Conservation (phyloP, 2,113 vertebrate genomes). For the Aptenodytes forsteri region DNA sequence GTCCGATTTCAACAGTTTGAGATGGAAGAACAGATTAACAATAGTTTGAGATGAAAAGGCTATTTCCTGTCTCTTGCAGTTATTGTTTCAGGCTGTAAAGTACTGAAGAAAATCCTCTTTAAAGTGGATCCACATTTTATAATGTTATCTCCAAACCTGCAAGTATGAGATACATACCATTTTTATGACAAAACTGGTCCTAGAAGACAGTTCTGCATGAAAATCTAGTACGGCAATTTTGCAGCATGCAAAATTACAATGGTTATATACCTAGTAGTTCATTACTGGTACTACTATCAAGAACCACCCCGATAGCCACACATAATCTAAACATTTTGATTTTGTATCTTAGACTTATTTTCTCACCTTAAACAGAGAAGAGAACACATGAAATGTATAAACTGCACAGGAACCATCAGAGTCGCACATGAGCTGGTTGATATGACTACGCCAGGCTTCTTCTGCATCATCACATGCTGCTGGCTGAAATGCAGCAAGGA, state of each 20-base stretch:
- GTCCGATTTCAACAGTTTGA: background rate
- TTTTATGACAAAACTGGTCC: background rate
- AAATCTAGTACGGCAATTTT: background rate
- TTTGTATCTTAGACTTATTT: background rate
- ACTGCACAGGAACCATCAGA: slow-evolving; percentile 94
- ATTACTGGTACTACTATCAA: background rate
- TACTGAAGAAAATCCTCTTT: background rate
- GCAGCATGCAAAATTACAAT: background rate
- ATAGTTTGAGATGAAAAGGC: background rate
- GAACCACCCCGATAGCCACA: background rate
- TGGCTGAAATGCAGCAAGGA: slow-evolving; percentile 94
- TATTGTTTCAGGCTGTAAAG: background rate
- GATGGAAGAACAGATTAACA: background rate
- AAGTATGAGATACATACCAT: background rate
- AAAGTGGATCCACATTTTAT: background rate
- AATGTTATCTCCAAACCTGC: background rate
- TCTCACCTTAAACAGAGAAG: slow-evolving; percentile 93
- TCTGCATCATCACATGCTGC: slow-evolving; percentile 82
- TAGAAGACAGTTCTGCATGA: background rate
- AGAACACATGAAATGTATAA: slow-evolving; percentile 98
- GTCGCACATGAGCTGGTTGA: slow-evolving; percentile 94
- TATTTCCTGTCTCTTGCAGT: background rate
- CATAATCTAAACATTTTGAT: background rate
- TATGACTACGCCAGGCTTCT: slow-evolving; percentile 93
- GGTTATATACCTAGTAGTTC: background rate